Evolutionary conservation across 2,113 vertebrate species (phyloP).

Genomic region (Neodon shergylaensis): DNA sequence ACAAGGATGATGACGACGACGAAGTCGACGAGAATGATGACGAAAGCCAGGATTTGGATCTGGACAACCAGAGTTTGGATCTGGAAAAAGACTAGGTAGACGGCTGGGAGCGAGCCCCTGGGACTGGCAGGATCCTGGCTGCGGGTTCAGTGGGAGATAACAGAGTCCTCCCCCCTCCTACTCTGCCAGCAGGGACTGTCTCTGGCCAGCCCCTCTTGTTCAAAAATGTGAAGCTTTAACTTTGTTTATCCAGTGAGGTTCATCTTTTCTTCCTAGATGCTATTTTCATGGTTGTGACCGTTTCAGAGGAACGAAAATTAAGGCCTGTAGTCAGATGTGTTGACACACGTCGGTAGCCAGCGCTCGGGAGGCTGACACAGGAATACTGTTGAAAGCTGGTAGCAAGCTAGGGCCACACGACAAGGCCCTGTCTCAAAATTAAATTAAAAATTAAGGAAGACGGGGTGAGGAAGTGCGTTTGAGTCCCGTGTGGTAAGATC

Average conservation of each 20-base stretch:
- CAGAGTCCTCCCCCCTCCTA: neutral
- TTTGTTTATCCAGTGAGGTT: neutral
- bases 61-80: neutral
- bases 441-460: neutral
- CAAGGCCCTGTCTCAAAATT: neutral
- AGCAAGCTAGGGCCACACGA: neutral
- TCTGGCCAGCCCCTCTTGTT: neutral
- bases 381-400: neutral
- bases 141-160: neutral
- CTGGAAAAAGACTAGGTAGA: neutral
- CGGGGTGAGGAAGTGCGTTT: no score
- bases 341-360: neutral
- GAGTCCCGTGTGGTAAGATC: neutral
- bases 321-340: neutral
- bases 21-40: neutral
- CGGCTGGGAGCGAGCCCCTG: neutral
- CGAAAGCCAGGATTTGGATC: neutral
- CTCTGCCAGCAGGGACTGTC: neutral
- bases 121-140: neutral
- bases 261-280: neutral
- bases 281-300: neutral
- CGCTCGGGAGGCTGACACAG: neutral
- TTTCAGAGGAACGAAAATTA: slow-evolving; percentile 24
- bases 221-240: neutral
- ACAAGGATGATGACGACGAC: neutral